These are phyloP conservation scores for Neostethus bicornis DNA, from an alignment of 2,797 vertebrate species.

Conservation along the genomic window DNA sequence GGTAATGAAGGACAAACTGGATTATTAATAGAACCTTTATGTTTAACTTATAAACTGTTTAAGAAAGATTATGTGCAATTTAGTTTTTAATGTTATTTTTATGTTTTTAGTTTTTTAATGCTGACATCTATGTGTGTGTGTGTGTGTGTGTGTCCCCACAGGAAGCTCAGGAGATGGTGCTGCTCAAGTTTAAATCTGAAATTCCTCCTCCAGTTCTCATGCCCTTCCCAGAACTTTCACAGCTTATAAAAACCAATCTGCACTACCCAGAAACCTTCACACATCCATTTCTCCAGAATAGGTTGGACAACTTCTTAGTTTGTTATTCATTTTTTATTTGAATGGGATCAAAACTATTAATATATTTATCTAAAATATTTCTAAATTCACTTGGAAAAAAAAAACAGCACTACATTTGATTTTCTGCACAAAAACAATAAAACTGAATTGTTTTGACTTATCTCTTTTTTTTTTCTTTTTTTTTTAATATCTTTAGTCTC, in stretches of 20 bases:
- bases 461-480: too few species aligned
- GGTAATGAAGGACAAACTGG: slow-evolving; percentile 73
- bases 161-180: slow-evolving; percentile 91
- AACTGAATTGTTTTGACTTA: too few species aligned
- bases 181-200: slow-evolving; percentile 91
- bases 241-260: slow-evolving; percentile 92
- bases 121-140: background rate
- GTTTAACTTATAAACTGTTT: too few species aligned
- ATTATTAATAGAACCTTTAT: too few species aligned
- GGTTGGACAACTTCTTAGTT: slow-evolving; percentile 69
- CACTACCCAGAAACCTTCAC: slow-evolving; percentile 92
- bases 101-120: too few species aligned
- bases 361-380: too few species aligned
- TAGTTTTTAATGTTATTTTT: too few species aligned
- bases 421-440: background rate
- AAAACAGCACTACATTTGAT: background rate
- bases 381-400: too few species aligned
- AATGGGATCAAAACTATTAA: too few species aligned
- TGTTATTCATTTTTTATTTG: too few species aligned
- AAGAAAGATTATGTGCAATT: too few species aligned
- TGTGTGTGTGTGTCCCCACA: slow-evolving; percentile 61
- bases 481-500: slow-evolving; percentile 79
- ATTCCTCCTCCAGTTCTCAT: slow-evolving; percentile 75
- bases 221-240: slow-evolving; percentile 88
- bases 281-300: slow-evolving; percentile 88